Evolutionary conservation across 2,888 invertebrate genomes (phyloP).

Genomic region (Plemyria rubiginata): DNA sequence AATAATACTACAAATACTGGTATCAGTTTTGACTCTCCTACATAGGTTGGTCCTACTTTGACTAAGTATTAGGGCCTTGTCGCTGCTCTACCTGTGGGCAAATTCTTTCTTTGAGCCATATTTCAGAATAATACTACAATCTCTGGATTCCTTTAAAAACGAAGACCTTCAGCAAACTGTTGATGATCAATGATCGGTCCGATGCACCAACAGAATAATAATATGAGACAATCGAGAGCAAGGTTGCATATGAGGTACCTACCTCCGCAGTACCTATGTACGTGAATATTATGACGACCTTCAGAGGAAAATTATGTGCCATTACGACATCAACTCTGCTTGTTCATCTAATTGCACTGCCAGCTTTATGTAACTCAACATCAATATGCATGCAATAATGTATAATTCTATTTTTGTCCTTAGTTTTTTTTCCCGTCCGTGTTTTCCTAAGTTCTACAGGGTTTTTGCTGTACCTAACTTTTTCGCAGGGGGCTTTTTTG

Average conservation of each 20-base stretch:
- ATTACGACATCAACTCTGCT: conserved; percentile 38
- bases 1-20: not conserved
- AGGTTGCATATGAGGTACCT: conserved; percentile 65
- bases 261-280: conserved; percentile 24
- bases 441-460: not conserved
- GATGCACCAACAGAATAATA: conserved; percentile 68
- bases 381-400: not conserved
- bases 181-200: conserved; percentile 49
- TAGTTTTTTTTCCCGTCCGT: not conserved
- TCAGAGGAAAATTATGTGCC: conserved; percentile 47
- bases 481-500: not conserved
- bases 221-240: conserved; percentile 69
- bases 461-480: not conserved
- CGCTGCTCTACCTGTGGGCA: conserved; percentile 26
- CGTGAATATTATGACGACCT: conserved; percentile 44
- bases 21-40: not conserved
- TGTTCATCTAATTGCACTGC: conserved; percentile 34
- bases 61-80: too few species aligned
- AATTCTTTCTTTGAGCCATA: not conserved
- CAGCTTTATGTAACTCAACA: conserved; percentile 8
- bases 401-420: not conserved
- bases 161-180: conserved; percentile 11
- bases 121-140: not conserved
- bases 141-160: not conserved
- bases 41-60: too few species aligned